Conservation (phyloP, 1,140 invertebrate genomes). For the Drepana arcuata region DNA sequence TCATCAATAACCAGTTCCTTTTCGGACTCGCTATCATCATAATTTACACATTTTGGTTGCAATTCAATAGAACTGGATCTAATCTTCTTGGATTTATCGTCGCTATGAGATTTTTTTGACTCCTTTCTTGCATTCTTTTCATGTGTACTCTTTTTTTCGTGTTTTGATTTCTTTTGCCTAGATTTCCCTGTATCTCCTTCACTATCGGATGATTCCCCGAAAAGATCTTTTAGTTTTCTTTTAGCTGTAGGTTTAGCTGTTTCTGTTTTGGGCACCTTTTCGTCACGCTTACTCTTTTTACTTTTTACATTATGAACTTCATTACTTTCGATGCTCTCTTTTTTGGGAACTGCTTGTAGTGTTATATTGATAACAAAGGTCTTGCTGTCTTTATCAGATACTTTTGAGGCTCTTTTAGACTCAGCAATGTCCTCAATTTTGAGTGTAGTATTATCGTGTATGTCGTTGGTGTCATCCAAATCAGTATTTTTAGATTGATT, state of each 20-base stretch:
- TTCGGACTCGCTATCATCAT: conserved; percentile 25
- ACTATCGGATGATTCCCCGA: conserved; percentile 66
- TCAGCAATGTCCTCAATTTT: conserved; percentile 22
- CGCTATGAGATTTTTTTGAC: too few species aligned
- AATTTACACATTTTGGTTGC: conserved; percentile 9
- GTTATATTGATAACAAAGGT: conserved; percentile 61
- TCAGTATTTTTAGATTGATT: conserved; percentile 23
- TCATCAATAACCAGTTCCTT: conserved; percentile 35
- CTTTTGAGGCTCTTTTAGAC: too few species aligned
- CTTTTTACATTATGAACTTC: too few species aligned
- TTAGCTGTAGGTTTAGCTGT: conserved; percentile 41
- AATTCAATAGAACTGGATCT: conserved; percentile 13
- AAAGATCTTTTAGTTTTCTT: conserved; percentile 64
- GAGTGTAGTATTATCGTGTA: conserved; percentile 31
- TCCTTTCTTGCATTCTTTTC: conserved; percentile 10
- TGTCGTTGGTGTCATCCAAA: conserved; percentile 11
- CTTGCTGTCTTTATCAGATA: conserved; percentile 30
- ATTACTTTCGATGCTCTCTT: too few species aligned
- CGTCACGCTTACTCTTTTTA: conserved; percentile 1
- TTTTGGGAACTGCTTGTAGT: conserved; percentile 44
- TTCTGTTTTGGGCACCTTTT: conserved; percentile 6
- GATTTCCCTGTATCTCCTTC: conserved; percentile 23
- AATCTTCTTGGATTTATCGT: conserved; percentile 1
- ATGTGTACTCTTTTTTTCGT: conserved; percentile 16
- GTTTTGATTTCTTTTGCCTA: conserved; percentile 25